phyloP scores from a whole-genome alignment of 2,113 vertebrate species.

The Gnathonemus longibarbis region DNA sequence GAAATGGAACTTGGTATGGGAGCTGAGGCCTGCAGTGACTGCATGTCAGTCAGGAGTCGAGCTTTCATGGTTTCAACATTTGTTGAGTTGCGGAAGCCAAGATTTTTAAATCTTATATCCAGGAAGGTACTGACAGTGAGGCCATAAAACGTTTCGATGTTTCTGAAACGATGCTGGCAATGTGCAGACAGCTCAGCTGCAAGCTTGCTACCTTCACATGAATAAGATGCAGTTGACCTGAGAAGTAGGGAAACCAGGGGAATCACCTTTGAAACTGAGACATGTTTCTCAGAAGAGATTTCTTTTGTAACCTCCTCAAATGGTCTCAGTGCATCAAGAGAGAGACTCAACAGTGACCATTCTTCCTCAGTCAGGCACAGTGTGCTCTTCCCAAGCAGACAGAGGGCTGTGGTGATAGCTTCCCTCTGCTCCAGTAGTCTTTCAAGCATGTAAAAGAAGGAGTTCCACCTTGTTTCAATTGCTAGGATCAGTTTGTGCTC shows the following conservation, averaged over 20 bases:
- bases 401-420: too few relatives aligned
- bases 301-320: conserved; percentile 32
- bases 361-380: too few relatives aligned
- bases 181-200: conserved; percentile 27
- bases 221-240: conserved; percentile 10
- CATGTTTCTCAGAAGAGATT: conserved; percentile 20
- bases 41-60: conserved; percentile 11
- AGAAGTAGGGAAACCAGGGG: conserved; percentile 24
- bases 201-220: conserved; percentile 21
- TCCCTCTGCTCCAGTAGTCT: too few relatives aligned
- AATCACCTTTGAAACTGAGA: conserved; percentile 25
- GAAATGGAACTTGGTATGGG: neutral
- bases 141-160: conserved; percentile 21
- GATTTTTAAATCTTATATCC: conserved; percentile 23
- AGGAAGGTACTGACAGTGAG: conserved; percentile 7
- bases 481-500: conserved; percentile 33
- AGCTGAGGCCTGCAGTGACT: conserved; percentile 9
- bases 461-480: too few relatives aligned
- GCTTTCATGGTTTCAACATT: conserved; percentile 20
- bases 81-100: conserved; percentile 10
- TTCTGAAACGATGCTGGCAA: conserved; percentile 17
- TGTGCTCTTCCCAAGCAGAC: too few relatives aligned
- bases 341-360: conserved; percentile 19
- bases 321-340: conserved; percentile 29
- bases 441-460: too few relatives aligned